Evolutionary conservation across 2,113 vertebrate genomes (phyloP).

Genomic region (Apus apus): DNA sequence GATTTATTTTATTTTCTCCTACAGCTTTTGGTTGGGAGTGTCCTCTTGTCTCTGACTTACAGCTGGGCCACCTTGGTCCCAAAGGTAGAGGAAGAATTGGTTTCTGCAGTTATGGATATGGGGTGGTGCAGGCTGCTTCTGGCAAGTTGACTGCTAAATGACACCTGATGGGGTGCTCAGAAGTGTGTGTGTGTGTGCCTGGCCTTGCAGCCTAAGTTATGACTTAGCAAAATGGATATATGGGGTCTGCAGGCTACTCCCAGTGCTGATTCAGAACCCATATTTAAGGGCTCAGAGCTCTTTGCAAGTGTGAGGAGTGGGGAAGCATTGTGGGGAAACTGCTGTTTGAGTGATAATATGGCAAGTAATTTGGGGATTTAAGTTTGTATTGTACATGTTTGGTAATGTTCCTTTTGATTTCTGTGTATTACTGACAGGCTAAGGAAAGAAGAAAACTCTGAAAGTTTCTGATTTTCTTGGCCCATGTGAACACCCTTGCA

Average conservation of each 20-base stretch:
- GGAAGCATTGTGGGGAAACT: background rate
- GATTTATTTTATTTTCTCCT: background rate
- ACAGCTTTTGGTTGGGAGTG: background rate
- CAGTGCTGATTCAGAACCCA: background rate
- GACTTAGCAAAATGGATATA: background rate
- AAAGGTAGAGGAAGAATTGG: background rate
- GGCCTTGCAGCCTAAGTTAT: background rate
- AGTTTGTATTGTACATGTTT: background rate
- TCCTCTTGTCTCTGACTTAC: background rate
- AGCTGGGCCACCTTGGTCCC: background rate
- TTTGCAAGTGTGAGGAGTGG: background rate
- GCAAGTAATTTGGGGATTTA: background rate
- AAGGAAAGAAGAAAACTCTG: background rate
- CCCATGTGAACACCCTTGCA: background rate
- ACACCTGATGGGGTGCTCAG: background rate
- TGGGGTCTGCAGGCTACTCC: background rate
- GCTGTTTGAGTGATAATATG: background rate
- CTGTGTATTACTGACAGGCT: background rate
- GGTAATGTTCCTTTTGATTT: background rate
- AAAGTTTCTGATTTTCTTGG: background rate
- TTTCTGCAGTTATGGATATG: background rate
- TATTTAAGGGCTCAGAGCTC: background rate
- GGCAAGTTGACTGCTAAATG: background rate
- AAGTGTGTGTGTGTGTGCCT: background rate
- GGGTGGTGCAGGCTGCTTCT: background rate